Percentiles rank a stretch among this genome's conserved stretches.
phyloP scores from a whole-genome alignment of 2,888 invertebrate species.

The Tortrix viridana region DNA sequence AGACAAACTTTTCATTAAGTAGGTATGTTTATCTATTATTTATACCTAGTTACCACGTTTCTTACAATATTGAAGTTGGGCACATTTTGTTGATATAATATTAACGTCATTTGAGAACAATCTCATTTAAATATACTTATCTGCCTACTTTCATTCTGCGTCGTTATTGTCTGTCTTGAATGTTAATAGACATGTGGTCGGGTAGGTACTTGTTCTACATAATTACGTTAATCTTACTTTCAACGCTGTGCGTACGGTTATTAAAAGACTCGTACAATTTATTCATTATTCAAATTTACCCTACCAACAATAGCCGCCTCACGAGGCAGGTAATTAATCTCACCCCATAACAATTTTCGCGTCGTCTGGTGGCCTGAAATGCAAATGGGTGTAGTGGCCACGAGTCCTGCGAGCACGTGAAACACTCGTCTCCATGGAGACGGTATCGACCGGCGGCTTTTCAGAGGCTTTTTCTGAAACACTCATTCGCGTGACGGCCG shows the following conservation, averaged over 20 bases:
- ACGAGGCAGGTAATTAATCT: conserved; percentile 48
- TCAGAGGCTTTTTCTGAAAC: conserved; percentile 79
- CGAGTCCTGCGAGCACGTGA: conserved; percentile 69
- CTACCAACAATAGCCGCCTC: conserved; percentile 15
- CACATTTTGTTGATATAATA: too few relatives aligned
- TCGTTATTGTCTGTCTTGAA: conserved; percentile 27
- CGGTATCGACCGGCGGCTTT: conserved; percentile 81
- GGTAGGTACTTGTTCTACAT: conserved; percentile 4
- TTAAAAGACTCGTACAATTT: conserved; percentile 16
- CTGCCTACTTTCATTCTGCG: conserved; percentile 30
- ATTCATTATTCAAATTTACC: conserved; percentile 27
- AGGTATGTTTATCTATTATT: too few relatives aligned
- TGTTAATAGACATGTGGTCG: conserved; percentile 27
- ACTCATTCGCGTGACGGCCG: conserved; percentile 75
- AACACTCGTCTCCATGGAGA: conserved; percentile 78
- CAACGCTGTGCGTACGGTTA: conserved; percentile 18
- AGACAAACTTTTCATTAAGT: too few relatives aligned
- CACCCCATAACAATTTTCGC: conserved; percentile 58
- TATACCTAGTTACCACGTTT: too few relatives aligned
- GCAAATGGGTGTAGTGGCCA: conserved; percentile 71
- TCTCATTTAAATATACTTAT: conserved; percentile 5
- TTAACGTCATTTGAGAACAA: conserved; percentile 5
- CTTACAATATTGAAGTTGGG: too few relatives aligned
- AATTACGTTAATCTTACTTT: conserved; percentile 26
- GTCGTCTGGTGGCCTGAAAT: conserved; percentile 76